Base-by-base conservation (phyloP, 2,888 invertebrate genomes). In the Belgica antarctica region DNA sequence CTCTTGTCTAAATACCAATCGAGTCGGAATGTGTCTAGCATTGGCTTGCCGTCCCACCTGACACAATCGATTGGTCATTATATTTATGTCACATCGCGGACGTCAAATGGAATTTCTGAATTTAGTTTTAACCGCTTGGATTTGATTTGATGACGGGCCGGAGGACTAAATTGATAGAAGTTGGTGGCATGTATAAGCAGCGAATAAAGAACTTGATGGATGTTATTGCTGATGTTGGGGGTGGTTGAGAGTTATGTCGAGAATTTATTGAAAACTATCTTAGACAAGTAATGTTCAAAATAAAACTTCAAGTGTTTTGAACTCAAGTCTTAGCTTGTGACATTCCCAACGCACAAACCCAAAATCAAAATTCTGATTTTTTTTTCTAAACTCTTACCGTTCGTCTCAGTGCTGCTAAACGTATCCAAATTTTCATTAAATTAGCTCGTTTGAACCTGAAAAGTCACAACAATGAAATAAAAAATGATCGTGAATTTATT, bases 41-140 rank as follows among this genome's bases (percentile, higher is more conserved):
- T 5, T 22, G 15, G 12, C 15, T n/a, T 22, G 8, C 4, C 52
- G 4, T 17, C 52, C 52, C 52, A 52, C 52, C 19, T 52, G 52
- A 52, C 52, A 52, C 52, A 19, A n/a, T n/a, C 52, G 17, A 52
- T 15, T 52, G 52, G 19, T 52, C 52, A 52, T 52, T 52, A 52
- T 52, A 52, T 17, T 52, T 17, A 22, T 52, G 52, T 52, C 52
- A 52, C 52, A 17, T 52, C 41, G 3, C 31, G 31, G 4, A 7
- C 31, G 31, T 31, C 31, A 10, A 31, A 31, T 41, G 10, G 15
- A 41, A 41, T 41, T 41, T 41, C 15, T 31, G 5, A 31, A 31
- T 31, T 10, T 31, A 7, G 4, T 31, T 31, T 31, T 4, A 31
- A 7, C 10, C 10, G 31, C 4, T 31, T 31, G 4, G 5, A 31